phyloP scores from a whole-genome alignment of 2,113 vertebrate species.

The Pionites leucogaster region DNA sequence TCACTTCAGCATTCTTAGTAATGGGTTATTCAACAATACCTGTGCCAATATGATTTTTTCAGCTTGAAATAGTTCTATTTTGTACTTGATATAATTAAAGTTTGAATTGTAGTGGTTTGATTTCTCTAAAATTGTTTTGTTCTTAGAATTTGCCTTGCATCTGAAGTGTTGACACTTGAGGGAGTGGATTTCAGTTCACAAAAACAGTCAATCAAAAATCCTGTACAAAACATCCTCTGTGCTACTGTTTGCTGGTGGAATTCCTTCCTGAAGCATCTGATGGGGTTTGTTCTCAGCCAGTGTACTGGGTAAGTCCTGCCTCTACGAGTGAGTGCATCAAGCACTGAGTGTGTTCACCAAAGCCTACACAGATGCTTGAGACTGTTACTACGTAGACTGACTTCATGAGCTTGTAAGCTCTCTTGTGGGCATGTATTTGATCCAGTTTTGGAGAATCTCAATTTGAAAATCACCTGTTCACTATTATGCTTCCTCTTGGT shows the following conservation, averaged over 20 bases:
- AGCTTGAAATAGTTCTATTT: neutral
- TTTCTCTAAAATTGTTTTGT: neutral
- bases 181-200: slow-evolving; percentile 5
- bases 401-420: neutral
- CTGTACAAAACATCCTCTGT: slow-evolving; percentile 16
- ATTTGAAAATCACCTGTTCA: neutral
- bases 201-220: slow-evolving; percentile 10
- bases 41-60: neutral
- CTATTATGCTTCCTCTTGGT: neutral
- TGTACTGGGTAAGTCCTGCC: neutral
- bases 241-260: neutral
- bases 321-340: neutral
- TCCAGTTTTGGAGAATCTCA: neutral
- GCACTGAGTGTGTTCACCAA: neutral
- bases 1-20: neutral
- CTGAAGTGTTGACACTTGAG: neutral
- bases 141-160: neutral
- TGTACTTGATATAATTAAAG: neutral
- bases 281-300: slow-evolving; percentile 4
- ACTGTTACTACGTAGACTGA: neutral
- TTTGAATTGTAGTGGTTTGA: neutral
- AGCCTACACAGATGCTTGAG: neutral
- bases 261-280: slow-evolving; percentile 3
- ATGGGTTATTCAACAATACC: neutral
- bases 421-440: neutral